These are phyloP conservation scores for Paraescarpia echinospica DNA, from an alignment of 1,140 invertebrate species.

Conservation along the genomic window DNA sequence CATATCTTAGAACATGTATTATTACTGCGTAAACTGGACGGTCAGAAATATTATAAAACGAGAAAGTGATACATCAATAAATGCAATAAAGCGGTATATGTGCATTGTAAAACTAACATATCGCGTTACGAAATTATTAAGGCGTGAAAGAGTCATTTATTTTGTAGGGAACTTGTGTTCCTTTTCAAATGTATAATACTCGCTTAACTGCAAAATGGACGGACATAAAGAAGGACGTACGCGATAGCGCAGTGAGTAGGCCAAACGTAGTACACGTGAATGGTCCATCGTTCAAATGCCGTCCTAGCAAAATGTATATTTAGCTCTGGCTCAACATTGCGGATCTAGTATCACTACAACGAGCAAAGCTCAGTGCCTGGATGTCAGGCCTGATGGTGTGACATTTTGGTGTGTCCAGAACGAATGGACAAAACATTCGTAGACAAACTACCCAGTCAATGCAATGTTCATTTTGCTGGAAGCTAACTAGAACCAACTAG, in stretches of 20 bases:
- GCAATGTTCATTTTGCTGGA: not conserved
- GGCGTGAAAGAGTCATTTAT: too few relatives aligned
- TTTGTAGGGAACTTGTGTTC: too few relatives aligned
- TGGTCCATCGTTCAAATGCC: not conserved
- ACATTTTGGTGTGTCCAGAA: not conserved
- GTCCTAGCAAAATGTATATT: not conserved
- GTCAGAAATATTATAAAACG: too few relatives aligned
- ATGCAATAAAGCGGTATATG: too few relatives aligned
- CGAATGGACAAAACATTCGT: not conserved
- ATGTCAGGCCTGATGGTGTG: not conserved
- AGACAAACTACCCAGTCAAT: not conserved
- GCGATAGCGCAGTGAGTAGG: not conserved
- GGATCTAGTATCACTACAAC: not conserved
- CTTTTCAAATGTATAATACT: too few relatives aligned
- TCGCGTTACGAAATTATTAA: too few relatives aligned
- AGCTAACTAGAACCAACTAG: not conserved
- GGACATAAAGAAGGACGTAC: not conserved
- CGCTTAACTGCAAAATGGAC: not conserved
- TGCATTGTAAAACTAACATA: too few relatives aligned
- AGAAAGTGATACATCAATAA: too few relatives aligned
- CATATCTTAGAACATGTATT: too few relatives aligned
- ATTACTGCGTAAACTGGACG: too few relatives aligned
- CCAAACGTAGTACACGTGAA: not conserved
- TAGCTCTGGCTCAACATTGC: too few relatives aligned
- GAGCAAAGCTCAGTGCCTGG: not conserved